Percentiles rank a stretch among this genome's conserved stretches.
Conservation (phyloP, 2,888 invertebrate species). For the Emesis furor region DNA sequence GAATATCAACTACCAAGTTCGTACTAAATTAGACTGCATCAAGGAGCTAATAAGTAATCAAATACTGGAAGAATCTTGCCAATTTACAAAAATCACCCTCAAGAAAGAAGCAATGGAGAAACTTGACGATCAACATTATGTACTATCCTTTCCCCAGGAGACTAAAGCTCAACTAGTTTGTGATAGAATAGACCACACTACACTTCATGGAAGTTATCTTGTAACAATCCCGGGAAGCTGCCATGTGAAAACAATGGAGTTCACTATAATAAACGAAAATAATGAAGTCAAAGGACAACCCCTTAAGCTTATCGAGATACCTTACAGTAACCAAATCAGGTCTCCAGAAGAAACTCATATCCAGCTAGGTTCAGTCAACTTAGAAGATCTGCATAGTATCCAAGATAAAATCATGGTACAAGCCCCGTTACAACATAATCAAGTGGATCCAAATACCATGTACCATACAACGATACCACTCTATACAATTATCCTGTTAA, state of each 20-base stretch:
- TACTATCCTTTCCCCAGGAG: neutral
- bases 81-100: neutral
- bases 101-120: neutral
- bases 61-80: neutral
- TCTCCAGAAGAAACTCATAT: neutral
- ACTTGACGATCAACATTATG: neutral
- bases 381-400: neutral
- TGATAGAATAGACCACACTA: neutral
- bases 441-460: neutral
- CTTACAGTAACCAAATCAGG: neutral
- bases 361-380: neutral
- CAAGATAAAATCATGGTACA: neutral
- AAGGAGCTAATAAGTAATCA: conserved; percentile 19
- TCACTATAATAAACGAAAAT: neutral
- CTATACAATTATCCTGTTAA: neutral
- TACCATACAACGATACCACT: neutral
- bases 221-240: neutral
- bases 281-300: neutral
- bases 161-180: neutral
- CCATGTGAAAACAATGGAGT: neutral
- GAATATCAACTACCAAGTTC: conserved; percentile 34
- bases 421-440: too few relatives aligned
- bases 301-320: neutral
- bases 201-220: neutral
- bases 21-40: conserved; percentile 52